These are phyloP conservation scores for Anomalospiza imberbis DNA, from an alignment of 2,797 vertebrate species.

Conservation along the genomic window DNA sequence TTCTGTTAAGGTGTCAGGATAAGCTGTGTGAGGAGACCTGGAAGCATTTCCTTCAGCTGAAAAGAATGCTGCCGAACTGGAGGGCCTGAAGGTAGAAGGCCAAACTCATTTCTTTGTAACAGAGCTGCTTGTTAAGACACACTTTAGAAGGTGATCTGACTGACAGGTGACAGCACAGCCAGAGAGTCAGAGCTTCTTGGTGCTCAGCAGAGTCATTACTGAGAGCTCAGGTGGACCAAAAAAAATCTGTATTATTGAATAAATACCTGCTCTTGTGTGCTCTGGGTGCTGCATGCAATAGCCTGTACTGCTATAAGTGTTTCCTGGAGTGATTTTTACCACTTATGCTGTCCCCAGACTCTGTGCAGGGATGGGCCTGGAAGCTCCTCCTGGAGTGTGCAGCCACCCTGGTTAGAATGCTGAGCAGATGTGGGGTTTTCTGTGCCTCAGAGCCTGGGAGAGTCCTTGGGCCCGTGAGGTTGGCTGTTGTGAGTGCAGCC, in stretches of 20 bases:
- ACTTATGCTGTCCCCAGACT: neutral
- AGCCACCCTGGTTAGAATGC: neutral
- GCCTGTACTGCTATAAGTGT: neutral
- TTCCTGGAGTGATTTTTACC: neutral
- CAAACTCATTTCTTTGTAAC: neutral
- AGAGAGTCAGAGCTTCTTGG: neutral
- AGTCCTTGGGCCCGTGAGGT: neutral
- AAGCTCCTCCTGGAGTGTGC: fast-evolving
- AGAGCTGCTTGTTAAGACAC: neutral
- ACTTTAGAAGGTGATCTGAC: neutral
- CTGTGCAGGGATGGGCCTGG: neutral
- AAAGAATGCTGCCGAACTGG: conserved; percentile 43
- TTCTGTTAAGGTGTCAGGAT: neutral
- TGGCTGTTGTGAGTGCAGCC: neutral
- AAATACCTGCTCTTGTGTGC: fast-evolving
- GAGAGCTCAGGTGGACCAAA: neutral
- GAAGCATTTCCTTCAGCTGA: neutral
- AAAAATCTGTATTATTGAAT: neutral
- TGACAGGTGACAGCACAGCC: neutral
- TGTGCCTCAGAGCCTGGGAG: neutral
- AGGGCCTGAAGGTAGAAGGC: neutral
- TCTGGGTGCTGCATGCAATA: neutral
- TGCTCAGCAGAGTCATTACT: neutral
- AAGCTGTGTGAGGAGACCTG: neutral
- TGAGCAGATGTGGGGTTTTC: neutral